These are phyloP conservation scores for Coregonus clupeaformis DNA, from an alignment of 2,113 vertebrate genomes.

Conservation along the genomic window DNA sequence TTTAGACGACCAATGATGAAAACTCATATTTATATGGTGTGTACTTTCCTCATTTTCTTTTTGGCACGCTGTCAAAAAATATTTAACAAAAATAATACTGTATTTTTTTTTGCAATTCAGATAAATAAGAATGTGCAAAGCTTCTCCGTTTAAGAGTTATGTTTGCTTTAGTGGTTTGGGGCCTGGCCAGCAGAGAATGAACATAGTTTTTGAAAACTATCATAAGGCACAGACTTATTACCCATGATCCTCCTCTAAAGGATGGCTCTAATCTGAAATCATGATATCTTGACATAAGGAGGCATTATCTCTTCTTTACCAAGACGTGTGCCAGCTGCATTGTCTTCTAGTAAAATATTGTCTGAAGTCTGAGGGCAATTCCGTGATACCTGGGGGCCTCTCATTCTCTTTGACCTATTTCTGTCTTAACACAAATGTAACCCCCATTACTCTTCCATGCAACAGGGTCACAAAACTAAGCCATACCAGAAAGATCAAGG, in stretches of 20 bases:
- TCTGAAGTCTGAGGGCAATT: constrained; percentile 18
- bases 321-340: not conserved
- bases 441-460: not conserved
- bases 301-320: not conserved
- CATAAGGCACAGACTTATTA: constrained; percentile 72
- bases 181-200: constrained; percentile 69
- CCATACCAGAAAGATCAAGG: constrained; percentile 12
- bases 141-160: constrained; percentile 64
- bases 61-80: constrained; percentile 64
- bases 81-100: constrained; percentile 72
- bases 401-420: not conserved
- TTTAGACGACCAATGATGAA: constrained; percentile 59
- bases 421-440: not conserved
- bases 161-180: constrained; percentile 77
- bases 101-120: constrained; percentile 73
- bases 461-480: constrained; percentile 11
- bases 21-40: constrained; percentile 62
- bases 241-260: constrained; percentile 57
- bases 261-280: constrained; percentile 47
- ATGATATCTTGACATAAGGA: constrained; percentile 3
- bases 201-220: constrained; percentile 75
- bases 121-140: constrained; percentile 74
- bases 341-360: not conserved
- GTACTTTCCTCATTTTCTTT: constrained; percentile 67
- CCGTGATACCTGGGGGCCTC: not conserved